Evolutionary conservation across 92 coral and sea anemone genomes (phyloP), one percentile per base, ranked within the genome.

Genomic region (Chrysogorgia sp.): DNA sequence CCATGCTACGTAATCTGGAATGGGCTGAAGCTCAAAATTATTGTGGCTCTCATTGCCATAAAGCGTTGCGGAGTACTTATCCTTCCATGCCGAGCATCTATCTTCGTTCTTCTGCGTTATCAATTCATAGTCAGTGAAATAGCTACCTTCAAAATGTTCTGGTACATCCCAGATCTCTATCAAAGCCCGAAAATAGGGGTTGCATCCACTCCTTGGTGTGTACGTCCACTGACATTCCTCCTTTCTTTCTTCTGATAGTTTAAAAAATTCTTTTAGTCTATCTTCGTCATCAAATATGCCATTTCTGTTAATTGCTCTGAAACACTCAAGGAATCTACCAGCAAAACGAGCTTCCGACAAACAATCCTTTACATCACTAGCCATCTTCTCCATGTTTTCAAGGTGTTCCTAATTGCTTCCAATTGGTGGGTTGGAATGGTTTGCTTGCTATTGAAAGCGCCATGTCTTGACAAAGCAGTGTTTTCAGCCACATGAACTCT

Each of bases 401-500:
- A 49, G 52, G 69, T 87, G 88, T 47, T 84, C 79, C 25, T 28
- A n/a, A n/a, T n/a, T 8, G 35, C 84, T 82, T 58, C 61, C 23
- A 21, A 82, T 79, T 28, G 58, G 56, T 14, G 87, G 63, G 40
- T 40, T 29, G 58, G 68, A 49, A 58, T 80, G 0, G 67, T 53
- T 53, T 52, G 30, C 56, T 83, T 83, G 60, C 76, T 67, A 75
- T 80, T 77, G 33, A 88, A 88, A 34, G 84, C 85, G 9, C 88
- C 88, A 31, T 87, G 91, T 4, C 88, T 37, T 0, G 88, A 86
- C 10, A 89, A 32, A 34, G 85, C 92, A 56, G 31, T 33, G 30
- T 88, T 88, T 52, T 85, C 90, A 5, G 82, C 71, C 7, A 85
- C 87, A 71, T 87, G 91, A 28, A 83, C 88, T 6, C 85, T 57